Base-by-base conservation (phyloP, 2,113 vertebrate species). In the Hippotragus niger region DNA sequence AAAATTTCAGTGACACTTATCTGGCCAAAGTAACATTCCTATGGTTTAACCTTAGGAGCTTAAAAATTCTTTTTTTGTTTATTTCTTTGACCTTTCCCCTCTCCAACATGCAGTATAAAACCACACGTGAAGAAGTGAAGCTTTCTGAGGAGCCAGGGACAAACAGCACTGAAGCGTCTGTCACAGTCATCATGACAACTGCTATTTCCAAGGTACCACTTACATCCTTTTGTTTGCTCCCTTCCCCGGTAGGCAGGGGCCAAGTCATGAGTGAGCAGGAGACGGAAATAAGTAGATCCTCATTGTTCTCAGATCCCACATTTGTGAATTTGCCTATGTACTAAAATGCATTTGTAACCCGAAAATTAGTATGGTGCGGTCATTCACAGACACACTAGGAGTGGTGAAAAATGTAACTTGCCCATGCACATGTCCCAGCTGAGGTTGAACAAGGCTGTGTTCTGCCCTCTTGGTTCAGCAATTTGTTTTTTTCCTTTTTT, bases 61-160 rank as follows among this genome's bases (percentile, higher is more conserved):
- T 91, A 21, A 88, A 94, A 84, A 23, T 4, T 57, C 7, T 13
- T 15, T 6, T 27, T 71, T 76, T 84, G 21, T 36, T 40, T 67
- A 12, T 58, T 87, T 93, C 25, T 90, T 60, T 90, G 45, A 57
- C 62, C n/a, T 60, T 43, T 84, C n/a, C 58, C 21, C 6, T 23
- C 67, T 88, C 93, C 96, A 47, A 95, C n/a, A 97, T 98, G 29
- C 97, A 99, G 99, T 99, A 99, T 98, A 99, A 99, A 98, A 99
- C 99, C 40, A 99, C 98, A 57, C 99, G 99, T 97, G 99, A 99
- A 98, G 99, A 99, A 98, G 62, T 99, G 97, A 96, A 97, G 64
- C 71, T 92, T 93, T 8, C 94, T 71, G 82, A 23, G 33, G 78
- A 40, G 43, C 10, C 97, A 19, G 98, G 96, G 84, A 98, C 98